phyloP scores from a whole-genome alignment of 2,888 invertebrate genomes.

The Furcula furcula region DNA sequence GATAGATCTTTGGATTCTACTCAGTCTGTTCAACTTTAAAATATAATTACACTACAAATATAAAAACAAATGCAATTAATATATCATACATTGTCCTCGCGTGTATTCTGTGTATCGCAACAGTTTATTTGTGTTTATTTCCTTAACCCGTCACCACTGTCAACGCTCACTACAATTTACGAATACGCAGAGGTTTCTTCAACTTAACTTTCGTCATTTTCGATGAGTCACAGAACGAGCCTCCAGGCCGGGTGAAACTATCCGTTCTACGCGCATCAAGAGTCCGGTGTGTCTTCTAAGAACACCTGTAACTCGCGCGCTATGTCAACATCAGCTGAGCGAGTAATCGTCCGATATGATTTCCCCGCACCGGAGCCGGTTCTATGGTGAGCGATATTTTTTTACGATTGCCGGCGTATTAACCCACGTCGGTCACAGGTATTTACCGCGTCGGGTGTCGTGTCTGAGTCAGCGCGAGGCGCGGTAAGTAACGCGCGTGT shows the following conservation, averaged over 20 bases:
- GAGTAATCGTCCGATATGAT: constrained; percentile 46
- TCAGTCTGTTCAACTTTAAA: constrained; percentile 42
- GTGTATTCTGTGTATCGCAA: constrained; percentile 35
- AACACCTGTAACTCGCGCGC: constrained; percentile 30
- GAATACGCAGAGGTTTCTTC: constrained; percentile 58
- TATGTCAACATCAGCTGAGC: constrained; percentile 70
- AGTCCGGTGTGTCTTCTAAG: constrained; percentile 44
- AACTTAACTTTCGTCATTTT: constrained; percentile 81
- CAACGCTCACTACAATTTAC: constrained; percentile 44
- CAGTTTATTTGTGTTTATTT: constrained; percentile 52
- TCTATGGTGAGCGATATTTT: constrained; percentile 26
- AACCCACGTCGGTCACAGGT: constrained; percentile 41
- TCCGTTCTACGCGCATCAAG: constrained; percentile 47
- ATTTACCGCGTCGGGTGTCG: constrained; percentile 42
- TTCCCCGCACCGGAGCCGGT: constrained; percentile 53
- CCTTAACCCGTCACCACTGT: constrained; percentile 40
- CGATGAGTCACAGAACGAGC: constrained; percentile 64
- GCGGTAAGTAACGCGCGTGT: constrained; percentile 56
- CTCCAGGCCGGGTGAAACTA: constrained; percentile 40
- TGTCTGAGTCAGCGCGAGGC: constrained; percentile 38
- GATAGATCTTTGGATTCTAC: constrained; percentile 51
- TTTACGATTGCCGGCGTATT: constrained; percentile 32
- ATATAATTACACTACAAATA: constrained; percentile 17
- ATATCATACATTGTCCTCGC: constrained; percentile 37
- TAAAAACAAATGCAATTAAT: constrained; percentile 30